Conservation (phyloP, 2,797 vertebrate genomes). For the Alca torda region DNA sequence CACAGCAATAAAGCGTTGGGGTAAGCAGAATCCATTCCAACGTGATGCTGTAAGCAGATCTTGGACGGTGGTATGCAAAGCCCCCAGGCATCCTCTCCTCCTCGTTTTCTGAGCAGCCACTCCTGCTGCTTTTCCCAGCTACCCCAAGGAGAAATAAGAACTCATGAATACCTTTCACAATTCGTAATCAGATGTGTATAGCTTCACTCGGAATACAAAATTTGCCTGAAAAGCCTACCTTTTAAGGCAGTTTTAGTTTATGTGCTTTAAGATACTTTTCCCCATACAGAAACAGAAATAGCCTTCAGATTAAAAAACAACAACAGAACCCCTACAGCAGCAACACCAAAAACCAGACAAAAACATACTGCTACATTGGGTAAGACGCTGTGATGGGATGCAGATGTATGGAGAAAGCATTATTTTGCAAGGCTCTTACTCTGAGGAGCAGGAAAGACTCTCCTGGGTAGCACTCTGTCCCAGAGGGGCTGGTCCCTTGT, state of each 20-base stretch:
- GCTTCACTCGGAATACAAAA: neutral
- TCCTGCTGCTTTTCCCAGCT: neutral
- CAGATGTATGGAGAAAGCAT: neutral
- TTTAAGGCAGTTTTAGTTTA: neutral
- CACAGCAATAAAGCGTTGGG: neutral
- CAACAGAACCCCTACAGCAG: neutral
- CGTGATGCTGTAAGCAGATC: neutral
- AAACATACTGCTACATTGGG: neutral
- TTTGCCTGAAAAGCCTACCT: neutral
- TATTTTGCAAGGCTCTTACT: neutral
- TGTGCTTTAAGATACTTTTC: neutral
- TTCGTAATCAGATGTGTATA: neutral
- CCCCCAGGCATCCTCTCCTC: neutral
- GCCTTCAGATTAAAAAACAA: neutral
- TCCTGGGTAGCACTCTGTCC: neutral
- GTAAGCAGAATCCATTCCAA: neutral
- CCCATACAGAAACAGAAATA: neutral
- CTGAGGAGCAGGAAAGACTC: neutral
- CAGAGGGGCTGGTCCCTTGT: neutral
- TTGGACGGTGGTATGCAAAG: neutral
- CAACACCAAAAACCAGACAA: neutral
- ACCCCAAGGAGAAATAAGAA: neutral
- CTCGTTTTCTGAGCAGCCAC: neutral
- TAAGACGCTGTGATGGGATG: neutral
- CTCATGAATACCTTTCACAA: neutral